These are phyloP conservation scores for Leptopilina drosophilae DNA, from an alignment of 2,888 invertebrate genomes.

Conservation along the genomic window DNA sequence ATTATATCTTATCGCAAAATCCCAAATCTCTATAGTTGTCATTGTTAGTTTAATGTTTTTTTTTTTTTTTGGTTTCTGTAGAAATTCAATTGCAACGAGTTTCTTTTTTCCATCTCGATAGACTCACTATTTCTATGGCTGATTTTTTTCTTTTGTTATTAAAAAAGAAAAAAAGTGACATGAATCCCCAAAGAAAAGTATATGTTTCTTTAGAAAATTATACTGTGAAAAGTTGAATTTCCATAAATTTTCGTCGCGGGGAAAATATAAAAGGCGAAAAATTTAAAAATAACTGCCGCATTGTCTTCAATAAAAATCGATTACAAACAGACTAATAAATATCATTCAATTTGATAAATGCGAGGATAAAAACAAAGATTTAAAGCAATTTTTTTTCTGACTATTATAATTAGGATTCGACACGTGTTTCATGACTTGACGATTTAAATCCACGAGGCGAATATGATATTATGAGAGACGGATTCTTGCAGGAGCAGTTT, in stretches of 20 bases:
- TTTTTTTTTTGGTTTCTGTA: background rate
- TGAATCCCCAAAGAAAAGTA: slow-evolving; percentile 9
- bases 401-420: background rate
- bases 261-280: background rate
- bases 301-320: background rate
- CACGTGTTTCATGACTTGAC: slow-evolving; percentile 20
- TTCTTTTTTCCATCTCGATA: background rate
- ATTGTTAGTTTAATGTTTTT: slow-evolving; percentile 16
- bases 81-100: background rate
- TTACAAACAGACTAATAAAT: background rate
- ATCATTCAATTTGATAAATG: background rate
- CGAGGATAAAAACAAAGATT: slow-evolving; percentile 4
- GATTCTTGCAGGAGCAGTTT: background rate
- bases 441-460: slow-evolving; percentile 7
- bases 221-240: slow-evolving; percentile 19
- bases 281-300: background rate
- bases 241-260: background rate
- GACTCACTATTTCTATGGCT: background rate
- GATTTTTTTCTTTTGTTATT: background rate
- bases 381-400: background rate
- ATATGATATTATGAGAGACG: background rate
- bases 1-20: slow-evolving; percentile 21
- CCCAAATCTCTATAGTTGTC: background rate
- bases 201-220: background rate
- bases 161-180: background rate